phyloP scores from a whole-genome alignment of 1,140 invertebrate genomes.

The Drosophila tristis region DNA sequence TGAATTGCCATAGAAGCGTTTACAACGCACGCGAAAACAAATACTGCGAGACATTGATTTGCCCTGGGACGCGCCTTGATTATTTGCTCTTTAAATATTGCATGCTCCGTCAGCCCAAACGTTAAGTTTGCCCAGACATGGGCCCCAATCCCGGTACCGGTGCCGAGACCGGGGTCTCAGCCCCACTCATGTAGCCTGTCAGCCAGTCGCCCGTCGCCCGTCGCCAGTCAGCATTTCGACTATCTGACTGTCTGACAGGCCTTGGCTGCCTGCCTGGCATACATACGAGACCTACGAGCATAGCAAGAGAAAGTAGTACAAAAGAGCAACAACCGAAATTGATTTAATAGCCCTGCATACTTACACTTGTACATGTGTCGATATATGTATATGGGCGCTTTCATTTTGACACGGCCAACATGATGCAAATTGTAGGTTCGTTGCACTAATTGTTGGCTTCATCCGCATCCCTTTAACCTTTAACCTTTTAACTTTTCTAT shows the following conservation, averaged over 20 bases:
- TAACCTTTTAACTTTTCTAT: too few relatives aligned
- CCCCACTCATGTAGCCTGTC: slow-evolving; percentile 25
- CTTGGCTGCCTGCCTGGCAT: slow-evolving; percentile 29
- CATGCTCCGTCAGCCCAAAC: slow-evolving; percentile 39
- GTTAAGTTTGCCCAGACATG: slow-evolving; percentile 8
- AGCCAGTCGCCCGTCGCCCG: slow-evolving; percentile 2
- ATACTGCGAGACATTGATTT: slow-evolving; percentile 33
- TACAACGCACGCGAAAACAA: too few relatives aligned
- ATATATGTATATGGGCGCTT: too few relatives aligned
- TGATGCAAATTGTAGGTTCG: too few relatives aligned
- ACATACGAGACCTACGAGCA: background rate
- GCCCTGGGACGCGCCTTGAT: slow-evolving; percentile 18
- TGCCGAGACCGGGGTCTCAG: background rate
- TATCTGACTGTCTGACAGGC: slow-evolving; percentile 19
- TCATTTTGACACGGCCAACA: too few relatives aligned
- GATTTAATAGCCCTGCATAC: slow-evolving; percentile 67
- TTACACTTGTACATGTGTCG: background rate
- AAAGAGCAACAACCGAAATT: slow-evolving; percentile 74
- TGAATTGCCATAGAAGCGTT: background rate
- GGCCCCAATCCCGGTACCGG: background rate
- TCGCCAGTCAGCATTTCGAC: slow-evolving; percentile 14
- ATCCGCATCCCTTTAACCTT: too few relatives aligned
- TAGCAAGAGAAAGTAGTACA: slow-evolving; percentile 66
- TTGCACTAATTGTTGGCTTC: too few relatives aligned
- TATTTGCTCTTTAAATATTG: slow-evolving; percentile 58